Evolutionary conservation across 2,888 invertebrate species (phyloP), one percentile per base, ranked within the genome.

Genomic region (Pogonocherus hispidulus): DNA sequence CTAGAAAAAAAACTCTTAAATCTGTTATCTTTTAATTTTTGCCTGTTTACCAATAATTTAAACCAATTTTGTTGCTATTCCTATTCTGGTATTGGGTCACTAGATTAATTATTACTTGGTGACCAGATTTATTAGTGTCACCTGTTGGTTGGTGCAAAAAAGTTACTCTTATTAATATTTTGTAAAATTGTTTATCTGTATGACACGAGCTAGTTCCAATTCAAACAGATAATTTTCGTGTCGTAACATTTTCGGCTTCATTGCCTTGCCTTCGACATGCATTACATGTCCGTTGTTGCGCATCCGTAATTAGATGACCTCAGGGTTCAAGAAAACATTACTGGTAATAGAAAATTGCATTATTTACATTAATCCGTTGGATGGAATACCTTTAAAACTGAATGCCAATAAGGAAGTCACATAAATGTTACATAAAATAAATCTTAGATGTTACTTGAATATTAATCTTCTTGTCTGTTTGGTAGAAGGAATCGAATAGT

Each of bases 331-430:
- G 51, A 41, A 55, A 51, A 49, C 64, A 47, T 64, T 56, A 37
- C 51, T 49, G 46, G 44, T 63, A 56, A 64, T 64, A 56, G 49
- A 64, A 57, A 56, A 64, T 35, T 57, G 41, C 46, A 52, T 59
- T 64, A 63, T 63, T 63, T 55, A 52, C 55, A 63, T 63, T 55
- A 20, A 44, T 32, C 55, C 19, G 46, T 35, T 41, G 63, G 54
- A 18, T 46, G 41, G 63, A 56, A 64, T 56, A 32, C 41, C 32
- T 16, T 51, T 52, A 41, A 52, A 56, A 55, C 56, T 62, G 35
- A 65, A 69, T 63, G 49, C 52, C 52, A 67, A 69, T 66, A 44
- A 65, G 69, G 69, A 69, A 69, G 62, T 66, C 44, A 27, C 46
- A 52, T 62, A 56, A 44, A 16, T 64, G 27, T 69, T 56, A 23